Evolutionary conservation across 2,797 vertebrate genomes (phyloP).

Genomic region (Schizothorax lantsangensis): DNA sequence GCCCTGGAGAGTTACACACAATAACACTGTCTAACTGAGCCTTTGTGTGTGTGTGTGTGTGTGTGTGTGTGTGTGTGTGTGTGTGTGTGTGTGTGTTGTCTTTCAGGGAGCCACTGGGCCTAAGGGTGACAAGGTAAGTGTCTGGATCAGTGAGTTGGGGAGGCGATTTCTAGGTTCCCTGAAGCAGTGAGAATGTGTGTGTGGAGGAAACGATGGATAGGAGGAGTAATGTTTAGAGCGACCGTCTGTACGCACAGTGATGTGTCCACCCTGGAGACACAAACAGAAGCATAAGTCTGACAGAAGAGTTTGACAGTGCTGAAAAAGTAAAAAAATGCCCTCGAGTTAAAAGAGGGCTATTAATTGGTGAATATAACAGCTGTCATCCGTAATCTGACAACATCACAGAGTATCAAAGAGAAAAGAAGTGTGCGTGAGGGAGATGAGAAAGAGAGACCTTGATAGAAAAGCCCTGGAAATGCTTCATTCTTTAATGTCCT

Average conservation of each 20-base stretch:
- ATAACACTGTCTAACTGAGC: conserved; percentile 72
- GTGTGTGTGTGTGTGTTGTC: conserved; percentile 67
- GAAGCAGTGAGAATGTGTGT: conserved; percentile 44
- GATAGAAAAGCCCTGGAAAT: conserved; percentile 37
- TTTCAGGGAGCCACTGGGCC: conserved; percentile 87
- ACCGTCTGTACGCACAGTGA: conserved; percentile 40
- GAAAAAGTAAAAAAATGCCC: conserved; percentile 54
- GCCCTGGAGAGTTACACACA: conserved; percentile 68
- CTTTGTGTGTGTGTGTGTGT: conserved; percentile 55
- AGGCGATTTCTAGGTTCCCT: conserved; percentile 67
- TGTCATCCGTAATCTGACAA: conserved; percentile 64
- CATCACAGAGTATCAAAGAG: conserved; percentile 40
- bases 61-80: no score
- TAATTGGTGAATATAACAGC: conserved; percentile 75
- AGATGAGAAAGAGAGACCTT: conserved; percentile 16
- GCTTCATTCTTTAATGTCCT: conserved; percentile 52
- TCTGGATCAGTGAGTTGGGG: conserved; percentile 76
- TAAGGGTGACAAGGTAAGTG: conserved; percentile 92
- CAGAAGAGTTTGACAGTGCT: conserved; percentile 34
- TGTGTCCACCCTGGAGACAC: conserved; percentile 62
- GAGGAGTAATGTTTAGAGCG: conserved; percentile 41
- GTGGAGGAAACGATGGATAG: conserved; percentile 9
- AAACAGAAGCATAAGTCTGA: conserved; percentile 41
- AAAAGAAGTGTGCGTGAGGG: conserved; percentile 21
- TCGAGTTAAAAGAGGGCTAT: conserved; percentile 61